Percentiles rank a stretch among this genome's conserved stretches.
phyloP scores from a whole-genome alignment of 2,888 invertebrate species.

The Mythimna ferrago region DNA sequence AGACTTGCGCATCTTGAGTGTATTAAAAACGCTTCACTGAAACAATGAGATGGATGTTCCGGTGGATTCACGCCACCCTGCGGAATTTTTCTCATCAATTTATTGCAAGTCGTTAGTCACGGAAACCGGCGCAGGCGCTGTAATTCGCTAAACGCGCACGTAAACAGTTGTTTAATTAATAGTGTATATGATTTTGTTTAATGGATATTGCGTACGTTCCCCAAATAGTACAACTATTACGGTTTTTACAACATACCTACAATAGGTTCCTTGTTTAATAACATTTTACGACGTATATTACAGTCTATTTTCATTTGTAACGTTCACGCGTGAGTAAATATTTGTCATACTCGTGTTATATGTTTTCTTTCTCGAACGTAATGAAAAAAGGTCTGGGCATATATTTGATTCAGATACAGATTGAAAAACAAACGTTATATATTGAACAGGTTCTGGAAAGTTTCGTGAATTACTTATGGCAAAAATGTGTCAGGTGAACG shows the following conservation, averaged over 20 bases:
- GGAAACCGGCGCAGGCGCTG: constrained; percentile 33
- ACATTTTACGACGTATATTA: constrained; percentile 40
- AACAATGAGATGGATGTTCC: constrained; percentile 56
- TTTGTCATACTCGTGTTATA: constrained; percentile 52
- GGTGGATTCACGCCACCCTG: constrained; percentile 20
- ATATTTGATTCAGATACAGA: constrained; percentile 43
- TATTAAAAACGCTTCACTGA: constrained; percentile 61
- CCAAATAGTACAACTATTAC: constrained; percentile 49
- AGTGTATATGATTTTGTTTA: constrained; percentile 58
- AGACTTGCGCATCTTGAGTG: constrained; percentile 56
- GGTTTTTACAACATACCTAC: constrained; percentile 56
- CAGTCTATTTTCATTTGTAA: constrained; percentile 53
- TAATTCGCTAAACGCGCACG: constrained; percentile 57
- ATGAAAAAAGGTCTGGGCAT: constrained; percentile 52
- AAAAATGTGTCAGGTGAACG: constrained; percentile 25
- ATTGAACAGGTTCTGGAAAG: constrained; percentile 25
- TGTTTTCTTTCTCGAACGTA: constrained; percentile 50
- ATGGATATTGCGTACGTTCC: constrained; percentile 33
- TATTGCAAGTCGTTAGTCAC: constrained; percentile 53
- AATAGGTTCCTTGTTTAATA: constrained; percentile 44
- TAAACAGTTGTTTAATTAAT: constrained; percentile 62
- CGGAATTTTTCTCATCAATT: constrained; percentile 50
- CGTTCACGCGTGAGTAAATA: constrained; percentile 53
- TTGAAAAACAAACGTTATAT: constrained; percentile 37
- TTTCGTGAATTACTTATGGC: constrained; percentile 7